phyloP scores from a whole-genome alignment of 2,888 invertebrate species.

The Prosapia bicincta region DNA sequence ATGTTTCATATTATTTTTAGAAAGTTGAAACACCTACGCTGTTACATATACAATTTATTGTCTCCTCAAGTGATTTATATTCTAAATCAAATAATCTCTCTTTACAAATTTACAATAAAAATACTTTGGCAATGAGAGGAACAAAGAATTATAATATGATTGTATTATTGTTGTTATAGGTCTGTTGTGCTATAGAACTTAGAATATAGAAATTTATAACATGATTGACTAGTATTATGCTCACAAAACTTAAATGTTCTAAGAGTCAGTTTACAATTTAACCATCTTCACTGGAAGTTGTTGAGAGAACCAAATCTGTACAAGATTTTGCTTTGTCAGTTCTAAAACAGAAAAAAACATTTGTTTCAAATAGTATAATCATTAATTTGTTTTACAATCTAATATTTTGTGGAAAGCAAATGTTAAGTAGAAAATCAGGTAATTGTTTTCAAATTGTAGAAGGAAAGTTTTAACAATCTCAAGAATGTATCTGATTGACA shows the following conservation, averaged over 20 bases:
- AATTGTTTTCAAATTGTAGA: no score
- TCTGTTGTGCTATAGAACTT: not conserved
- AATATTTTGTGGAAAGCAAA: no score
- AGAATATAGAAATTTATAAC: not conserved
- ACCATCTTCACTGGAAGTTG: conserved; percentile 1
- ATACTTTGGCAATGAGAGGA: not conserved
- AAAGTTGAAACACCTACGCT: no score
- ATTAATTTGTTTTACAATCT: no score
- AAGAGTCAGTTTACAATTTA: not conserved
- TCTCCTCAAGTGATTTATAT: not conserved
- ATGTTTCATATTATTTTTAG: no score
- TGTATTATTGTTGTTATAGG: not conserved
- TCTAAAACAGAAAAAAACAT: conserved; percentile 52
- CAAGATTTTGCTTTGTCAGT: conserved; percentile 69
- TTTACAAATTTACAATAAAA: not conserved
- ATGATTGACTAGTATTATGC: not conserved
- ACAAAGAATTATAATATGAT: not conserved
- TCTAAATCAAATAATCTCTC: not conserved
- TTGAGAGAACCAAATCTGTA: conserved; percentile 56
- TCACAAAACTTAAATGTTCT: not conserved
- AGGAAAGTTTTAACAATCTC: no score
- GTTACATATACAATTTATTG: no score
- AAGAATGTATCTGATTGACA: no score
- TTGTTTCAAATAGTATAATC: no score
- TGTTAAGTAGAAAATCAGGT: no score